phyloP scores from a whole-genome alignment of 92 coral and sea anemone genomes.

The Epizoanthus illoricatus region DNA sequence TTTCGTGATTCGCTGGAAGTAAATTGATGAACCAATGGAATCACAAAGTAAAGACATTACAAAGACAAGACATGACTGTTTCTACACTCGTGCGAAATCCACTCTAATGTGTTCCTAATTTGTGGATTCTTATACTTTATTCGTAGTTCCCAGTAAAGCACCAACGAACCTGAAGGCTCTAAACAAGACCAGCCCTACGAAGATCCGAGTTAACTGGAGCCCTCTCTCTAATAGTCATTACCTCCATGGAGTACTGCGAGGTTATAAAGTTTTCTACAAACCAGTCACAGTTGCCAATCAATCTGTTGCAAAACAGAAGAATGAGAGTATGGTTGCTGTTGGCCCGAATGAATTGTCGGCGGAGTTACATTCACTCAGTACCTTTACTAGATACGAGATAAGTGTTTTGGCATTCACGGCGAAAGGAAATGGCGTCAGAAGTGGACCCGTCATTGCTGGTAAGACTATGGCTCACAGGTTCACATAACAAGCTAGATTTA shows the following conservation, averaged over 20 bases:
- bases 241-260: slow-evolving; percentile 41
- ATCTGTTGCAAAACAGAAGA: slow-evolving; percentile 27
- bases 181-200: slow-evolving; percentile 38
- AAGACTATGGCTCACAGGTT: neutral
- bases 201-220: slow-evolving; percentile 29
- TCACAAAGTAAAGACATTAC: too few species aligned
- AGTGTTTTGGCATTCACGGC: slow-evolving; percentile 74
- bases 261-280: slow-evolving; percentile 35
- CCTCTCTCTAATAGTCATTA: slow-evolving; percentile 29
- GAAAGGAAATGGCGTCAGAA: slow-evolving; percentile 77
- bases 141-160: slow-evolving; percentile 42
- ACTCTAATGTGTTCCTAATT: neutral
- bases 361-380: slow-evolving; percentile 48
- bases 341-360: slow-evolving; percentile 32
- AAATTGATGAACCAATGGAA: too few species aligned
- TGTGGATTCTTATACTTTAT: neutral
- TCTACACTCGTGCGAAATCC: too few species aligned
- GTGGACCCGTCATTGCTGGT: slow-evolving; percentile 72
- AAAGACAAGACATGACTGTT: too few species aligned
- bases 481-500: neutral
- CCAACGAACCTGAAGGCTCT: slow-evolving; percentile 32
- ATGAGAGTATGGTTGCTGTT: slow-evolving; percentile 27
- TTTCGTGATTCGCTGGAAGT: too few species aligned
- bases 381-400: slow-evolving; percentile 77
- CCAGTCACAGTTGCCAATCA: slow-evolving; percentile 43